These are phyloP conservation scores for Chiroxiphia lanceolata DNA, from an alignment of 2,797 vertebrate species.

Conservation along the genomic window DNA sequence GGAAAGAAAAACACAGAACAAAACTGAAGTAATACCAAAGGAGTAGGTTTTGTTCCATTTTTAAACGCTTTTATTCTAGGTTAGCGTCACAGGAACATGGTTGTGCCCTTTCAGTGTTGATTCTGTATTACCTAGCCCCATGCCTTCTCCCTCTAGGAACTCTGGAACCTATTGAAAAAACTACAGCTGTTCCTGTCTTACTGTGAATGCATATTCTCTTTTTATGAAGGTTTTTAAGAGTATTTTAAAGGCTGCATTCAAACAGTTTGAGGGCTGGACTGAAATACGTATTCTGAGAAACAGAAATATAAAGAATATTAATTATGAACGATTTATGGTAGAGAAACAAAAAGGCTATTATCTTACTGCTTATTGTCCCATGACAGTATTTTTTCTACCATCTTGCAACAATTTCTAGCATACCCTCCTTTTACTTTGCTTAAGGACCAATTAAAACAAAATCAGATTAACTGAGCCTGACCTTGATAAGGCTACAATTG, in stretches of 20 bases:
- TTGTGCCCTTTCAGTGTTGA: neutral
- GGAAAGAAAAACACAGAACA: neutral
- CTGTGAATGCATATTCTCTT: neutral
- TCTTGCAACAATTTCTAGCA: neutral
- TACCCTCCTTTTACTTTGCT: neutral
- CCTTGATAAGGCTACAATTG: neutral
- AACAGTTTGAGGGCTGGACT: neutral
- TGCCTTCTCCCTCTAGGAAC: neutral
- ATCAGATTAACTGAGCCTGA: neutral
- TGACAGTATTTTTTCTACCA: neutral
- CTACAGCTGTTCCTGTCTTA: neutral
- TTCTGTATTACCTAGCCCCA: rapidly evolving
- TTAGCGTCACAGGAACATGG: neutral
- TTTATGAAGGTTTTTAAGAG: neutral
- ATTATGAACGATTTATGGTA: neutral
- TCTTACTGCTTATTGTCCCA: neutral
- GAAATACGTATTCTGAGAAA: neutral
- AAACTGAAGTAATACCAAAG: neutral
- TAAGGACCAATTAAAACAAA: neutral
- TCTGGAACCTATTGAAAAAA: neutral
- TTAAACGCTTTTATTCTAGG: neutral
- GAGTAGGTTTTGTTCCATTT: neutral
- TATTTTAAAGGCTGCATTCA: neutral
- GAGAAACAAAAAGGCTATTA: neutral
- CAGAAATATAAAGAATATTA: neutral